These are phyloP conservation scores for Venturia canescens DNA, from an alignment of 1,140 invertebrate genomes.

Conservation along the genomic window DNA sequence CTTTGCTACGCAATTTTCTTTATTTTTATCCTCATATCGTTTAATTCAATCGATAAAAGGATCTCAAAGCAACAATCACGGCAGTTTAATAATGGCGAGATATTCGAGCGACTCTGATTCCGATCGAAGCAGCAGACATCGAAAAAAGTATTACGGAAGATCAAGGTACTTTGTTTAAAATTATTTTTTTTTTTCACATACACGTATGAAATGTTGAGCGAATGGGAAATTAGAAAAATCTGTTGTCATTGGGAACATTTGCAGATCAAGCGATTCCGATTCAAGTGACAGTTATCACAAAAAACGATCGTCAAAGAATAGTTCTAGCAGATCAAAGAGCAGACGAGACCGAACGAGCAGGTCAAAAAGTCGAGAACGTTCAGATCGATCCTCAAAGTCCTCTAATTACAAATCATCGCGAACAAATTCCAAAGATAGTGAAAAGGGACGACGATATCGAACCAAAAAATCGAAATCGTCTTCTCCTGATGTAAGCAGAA, in stretches of 20 bases:
- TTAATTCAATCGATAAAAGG: too few relatives aligned
- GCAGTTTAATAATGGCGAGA: slow-evolving; percentile 61
- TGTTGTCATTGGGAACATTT: neutral
- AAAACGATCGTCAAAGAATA: slow-evolving; percentile 67
- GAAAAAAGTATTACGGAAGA: slow-evolving; percentile 66
- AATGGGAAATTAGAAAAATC: too few relatives aligned
- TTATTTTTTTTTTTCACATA: neutral
- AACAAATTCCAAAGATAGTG: slow-evolving; percentile 69
- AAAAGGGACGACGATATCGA: slow-evolving; percentile 65
- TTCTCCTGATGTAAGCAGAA: slow-evolving; percentile 65
- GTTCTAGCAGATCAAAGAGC: slow-evolving; percentile 63
- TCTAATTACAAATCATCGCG: slow-evolving; percentile 67
- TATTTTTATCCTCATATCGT: too few relatives aligned
- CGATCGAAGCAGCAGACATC: slow-evolving; percentile 68
- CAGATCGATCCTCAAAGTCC: slow-evolving; percentile 53
- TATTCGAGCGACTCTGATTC: slow-evolving; percentile 74
- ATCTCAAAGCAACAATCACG: too few relatives aligned
- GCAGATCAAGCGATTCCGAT: slow-evolving; percentile 70
- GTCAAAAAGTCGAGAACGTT: slow-evolving; percentile 69
- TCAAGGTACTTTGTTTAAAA: slow-evolving; percentile 64
- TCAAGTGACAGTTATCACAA: slow-evolving; percentile 70
- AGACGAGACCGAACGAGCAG: slow-evolving; percentile 65
- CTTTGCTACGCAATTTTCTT: too few relatives aligned
- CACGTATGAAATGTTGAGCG: too few relatives aligned
- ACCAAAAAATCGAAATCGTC: slow-evolving; percentile 66